These are phyloP conservation scores for Parnassius apollo DNA, from an alignment of 2,888 invertebrate species.

Conservation along the genomic window DNA sequence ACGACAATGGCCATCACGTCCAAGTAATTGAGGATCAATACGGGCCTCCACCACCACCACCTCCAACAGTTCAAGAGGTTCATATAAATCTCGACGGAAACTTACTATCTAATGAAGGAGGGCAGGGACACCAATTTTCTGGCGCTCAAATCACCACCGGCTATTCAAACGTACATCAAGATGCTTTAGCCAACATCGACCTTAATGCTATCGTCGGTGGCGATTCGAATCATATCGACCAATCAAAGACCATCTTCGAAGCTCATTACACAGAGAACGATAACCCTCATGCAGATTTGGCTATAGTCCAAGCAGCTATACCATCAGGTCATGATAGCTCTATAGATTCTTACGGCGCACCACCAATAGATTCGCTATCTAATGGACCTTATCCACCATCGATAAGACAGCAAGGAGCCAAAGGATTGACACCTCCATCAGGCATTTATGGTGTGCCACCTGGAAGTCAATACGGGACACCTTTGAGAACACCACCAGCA, in stretches of 20 bases:
- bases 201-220: slow-evolving; percentile 68
- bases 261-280: slow-evolving; percentile 71
- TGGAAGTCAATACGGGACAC: slow-evolving; percentile 67
- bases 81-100: slow-evolving; percentile 55
- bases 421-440: slow-evolving; percentile 80
- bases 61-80: slow-evolving; percentile 50
- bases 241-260: slow-evolving; percentile 74
- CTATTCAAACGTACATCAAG: slow-evolving; percentile 71
- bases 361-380: slow-evolving; percentile 69
- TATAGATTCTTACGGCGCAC: slow-evolving; percentile 63
- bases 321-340: slow-evolving; percentile 40
- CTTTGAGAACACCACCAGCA: slow-evolving; percentile 52
- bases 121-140: slow-evolving; percentile 37
- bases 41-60: slow-evolving; percentile 61
- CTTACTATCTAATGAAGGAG: slow-evolving; percentile 38
- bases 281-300: slow-evolving; percentile 47
- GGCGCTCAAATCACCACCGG: slow-evolving; percentile 62
- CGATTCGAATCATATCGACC: slow-evolving; percentile 72
- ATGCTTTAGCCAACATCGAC: slow-evolving; percentile 67
- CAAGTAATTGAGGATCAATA: slow-evolving; percentile 48
- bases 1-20: slow-evolving; percentile 34
- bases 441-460: slow-evolving; percentile 81
- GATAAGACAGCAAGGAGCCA: slow-evolving; percentile 66
- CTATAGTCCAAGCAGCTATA: slow-evolving; percentile 40
- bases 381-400: slow-evolving; percentile 60